Conservation (phyloP, 2,113 vertebrate species). For the Onychostruthus taczanowskii region DNA sequence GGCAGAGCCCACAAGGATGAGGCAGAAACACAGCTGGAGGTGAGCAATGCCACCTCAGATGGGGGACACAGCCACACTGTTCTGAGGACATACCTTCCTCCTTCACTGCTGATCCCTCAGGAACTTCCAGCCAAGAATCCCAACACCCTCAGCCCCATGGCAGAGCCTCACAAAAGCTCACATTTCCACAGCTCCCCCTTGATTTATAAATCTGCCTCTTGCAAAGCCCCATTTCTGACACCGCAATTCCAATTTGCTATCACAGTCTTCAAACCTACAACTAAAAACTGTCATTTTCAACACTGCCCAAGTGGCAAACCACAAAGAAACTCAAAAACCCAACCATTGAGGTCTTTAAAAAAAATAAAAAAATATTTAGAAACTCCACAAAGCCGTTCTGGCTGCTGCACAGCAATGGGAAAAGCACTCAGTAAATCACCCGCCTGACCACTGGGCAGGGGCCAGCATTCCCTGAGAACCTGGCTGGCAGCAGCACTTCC, state of each 20-base stretch:
- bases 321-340: background rate
- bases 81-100: background rate
- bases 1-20: background rate
- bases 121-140: background rate
- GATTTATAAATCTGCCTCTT: background rate
- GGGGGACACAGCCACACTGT: background rate
- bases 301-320: background rate
- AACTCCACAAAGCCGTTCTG: background rate
- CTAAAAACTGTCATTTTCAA: background rate
- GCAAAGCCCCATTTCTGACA: background rate
- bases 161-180: background rate
- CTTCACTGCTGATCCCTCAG: background rate
- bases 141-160: background rate
- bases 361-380: background rate
- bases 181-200: background rate
- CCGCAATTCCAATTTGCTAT: background rate
- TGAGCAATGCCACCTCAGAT: background rate
- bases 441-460: background rate
- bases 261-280: background rate
- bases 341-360: background rate
- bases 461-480: constrained; percentile 46
- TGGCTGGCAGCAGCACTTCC: background rate
- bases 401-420: background rate
- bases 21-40: background rate
- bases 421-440: constrained; percentile 22